Evolutionary conservation across 37 sponge, comb jelly and placozoan genomes (phyloP).

Genomic region (Aphrocallistes beatrix): DNA sequence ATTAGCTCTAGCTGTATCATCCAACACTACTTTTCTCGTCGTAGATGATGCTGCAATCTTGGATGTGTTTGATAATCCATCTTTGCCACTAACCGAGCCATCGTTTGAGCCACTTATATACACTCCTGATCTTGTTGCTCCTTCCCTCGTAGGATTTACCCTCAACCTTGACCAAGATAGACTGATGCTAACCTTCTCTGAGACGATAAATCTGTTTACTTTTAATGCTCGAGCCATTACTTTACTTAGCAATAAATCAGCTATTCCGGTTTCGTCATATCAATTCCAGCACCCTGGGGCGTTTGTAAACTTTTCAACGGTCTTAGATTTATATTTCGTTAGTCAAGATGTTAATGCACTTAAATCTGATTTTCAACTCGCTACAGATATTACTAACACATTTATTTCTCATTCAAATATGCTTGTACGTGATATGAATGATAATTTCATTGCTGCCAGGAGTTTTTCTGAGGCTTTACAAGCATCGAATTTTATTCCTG

Average conservation of each 20-base stretch:
- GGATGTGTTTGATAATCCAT: slow-evolving; percentile 39
- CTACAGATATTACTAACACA: slow-evolving; percentile 38
- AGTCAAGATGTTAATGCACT: slow-evolving; percentile 60
- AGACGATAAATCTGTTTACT: slow-evolving; percentile 71
- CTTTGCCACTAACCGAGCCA: neutral
- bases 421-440: slow-evolving; percentile 5
- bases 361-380: slow-evolving; percentile 48
- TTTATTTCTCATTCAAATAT: slow-evolving; percentile 23
- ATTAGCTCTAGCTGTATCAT: neutral
- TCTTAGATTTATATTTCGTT: neutral
- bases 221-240: slow-evolving; percentile 39
- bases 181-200: slow-evolving; percentile 64
- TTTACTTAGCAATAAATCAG: slow-evolving; percentile 23
- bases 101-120: slow-evolving; percentile 20
- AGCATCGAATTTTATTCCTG: neutral
- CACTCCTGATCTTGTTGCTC: slow-evolving; percentile 49
- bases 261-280: neutral
- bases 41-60: slow-evolving; percentile 23
- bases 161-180: slow-evolving; percentile 51
- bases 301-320: neutral
- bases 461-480: neutral
- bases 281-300: neutral
- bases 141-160: slow-evolving; percentile 48
- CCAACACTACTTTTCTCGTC: slow-evolving; percentile 39
- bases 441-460: neutral